phyloP scores from a whole-genome alignment of 2,113 vertebrate species.

The Pelobates fuscus region DNA sequence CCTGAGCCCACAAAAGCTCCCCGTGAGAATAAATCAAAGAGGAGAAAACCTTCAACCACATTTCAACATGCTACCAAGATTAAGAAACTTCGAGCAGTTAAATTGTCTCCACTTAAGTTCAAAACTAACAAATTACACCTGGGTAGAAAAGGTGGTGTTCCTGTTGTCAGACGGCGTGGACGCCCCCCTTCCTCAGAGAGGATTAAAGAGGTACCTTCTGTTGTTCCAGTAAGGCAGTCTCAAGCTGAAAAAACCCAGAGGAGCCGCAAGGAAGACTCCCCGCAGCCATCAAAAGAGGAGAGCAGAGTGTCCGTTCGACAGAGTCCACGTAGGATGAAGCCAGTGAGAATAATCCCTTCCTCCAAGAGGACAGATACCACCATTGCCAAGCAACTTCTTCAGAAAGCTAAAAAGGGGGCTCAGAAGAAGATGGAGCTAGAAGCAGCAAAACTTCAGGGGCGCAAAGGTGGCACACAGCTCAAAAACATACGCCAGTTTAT shows the following conservation, averaged over 20 bases:
- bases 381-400: constrained; percentile 93
- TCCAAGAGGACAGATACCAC: constrained; percentile 93
- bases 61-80: constrained; percentile 84
- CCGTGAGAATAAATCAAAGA: constrained; percentile 82
- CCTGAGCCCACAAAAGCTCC: constrained; percentile 67
- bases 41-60: constrained; percentile 74
- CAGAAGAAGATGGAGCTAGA: constrained; percentile 90
- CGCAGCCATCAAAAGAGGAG: constrained; percentile 68
- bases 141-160: constrained; percentile 77
- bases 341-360: constrained; percentile 89
- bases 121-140: constrained; percentile 80
- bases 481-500: constrained; percentile 98
- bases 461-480: constrained; percentile 88
- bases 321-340: constrained; percentile 92
- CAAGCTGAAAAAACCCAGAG: constrained; percentile 83
- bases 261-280: constrained; percentile 75
- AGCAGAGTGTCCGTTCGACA: constrained; percentile 79
- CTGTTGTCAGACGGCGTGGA: constrained; percentile 84
- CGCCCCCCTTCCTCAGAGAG: constrained; percentile 89
- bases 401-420: constrained; percentile 92
- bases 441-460: constrained; percentile 77
- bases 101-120: constrained; percentile 89
- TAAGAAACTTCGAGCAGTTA: constrained; percentile 87
- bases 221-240: constrained; percentile 64
- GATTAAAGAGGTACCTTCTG: constrained; percentile 75